Evolutionary conservation across 1,140 invertebrate genomes (phyloP).

Genomic region (Asobara japonica): DNA sequence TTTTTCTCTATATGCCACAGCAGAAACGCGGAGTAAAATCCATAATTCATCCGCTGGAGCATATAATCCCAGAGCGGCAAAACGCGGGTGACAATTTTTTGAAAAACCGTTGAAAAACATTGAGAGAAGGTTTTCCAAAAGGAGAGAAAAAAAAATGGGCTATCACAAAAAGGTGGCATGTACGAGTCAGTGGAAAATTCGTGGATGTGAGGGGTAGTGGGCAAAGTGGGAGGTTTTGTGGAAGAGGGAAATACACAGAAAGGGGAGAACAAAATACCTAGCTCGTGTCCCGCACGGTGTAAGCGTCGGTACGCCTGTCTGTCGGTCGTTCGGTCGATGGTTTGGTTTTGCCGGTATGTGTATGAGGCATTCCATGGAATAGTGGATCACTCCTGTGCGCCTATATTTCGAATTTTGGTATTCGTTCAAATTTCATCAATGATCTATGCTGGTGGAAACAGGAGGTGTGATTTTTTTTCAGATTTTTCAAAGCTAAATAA

Average conservation of each 20-base stretch:
- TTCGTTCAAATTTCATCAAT: no score
- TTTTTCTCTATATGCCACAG: neutral
- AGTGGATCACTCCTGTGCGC: no score
- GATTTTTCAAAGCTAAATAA: no score
- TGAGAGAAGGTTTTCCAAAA: neutral
- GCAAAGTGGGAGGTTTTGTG: neutral
- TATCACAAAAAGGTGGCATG: neutral
- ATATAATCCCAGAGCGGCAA: conserved; percentile 4
- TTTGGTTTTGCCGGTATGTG: conserved; percentile 59
- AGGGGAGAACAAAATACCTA: conserved; percentile 53
- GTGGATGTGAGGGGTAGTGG: neutral
- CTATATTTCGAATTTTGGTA: no score
- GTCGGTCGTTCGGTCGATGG: conserved; percentile 61
- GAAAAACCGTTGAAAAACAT: conserved; percentile 3
- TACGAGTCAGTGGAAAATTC: neutral
- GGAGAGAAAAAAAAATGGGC: neutral
- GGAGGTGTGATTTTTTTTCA: no score
- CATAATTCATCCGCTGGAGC: conserved; percentile 13
- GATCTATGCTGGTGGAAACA: no score
- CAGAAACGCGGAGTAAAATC: conserved; percentile 6
- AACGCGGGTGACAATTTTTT: conserved; percentile 12
- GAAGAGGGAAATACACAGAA: neutral
- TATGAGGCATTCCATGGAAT: no score
- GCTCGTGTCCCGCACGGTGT: conserved; percentile 49
- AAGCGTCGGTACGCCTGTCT: conserved; percentile 51